phyloP scores from a whole-genome alignment of 2,113 vertebrate species.

The Microcebus lehilahytsara region DNA sequence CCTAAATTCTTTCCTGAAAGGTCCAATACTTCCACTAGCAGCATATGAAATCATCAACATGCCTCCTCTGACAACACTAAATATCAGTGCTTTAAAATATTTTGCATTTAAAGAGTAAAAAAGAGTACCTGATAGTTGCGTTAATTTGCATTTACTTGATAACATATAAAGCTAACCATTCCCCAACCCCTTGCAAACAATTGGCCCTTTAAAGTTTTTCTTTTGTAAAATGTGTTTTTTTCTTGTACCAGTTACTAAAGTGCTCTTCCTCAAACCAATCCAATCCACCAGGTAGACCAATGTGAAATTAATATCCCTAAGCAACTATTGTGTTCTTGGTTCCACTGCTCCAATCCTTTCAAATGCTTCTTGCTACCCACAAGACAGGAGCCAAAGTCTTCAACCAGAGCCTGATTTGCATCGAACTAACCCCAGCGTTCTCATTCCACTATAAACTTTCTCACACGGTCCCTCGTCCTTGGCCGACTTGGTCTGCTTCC shows the following conservation, averaged over 20 bases:
- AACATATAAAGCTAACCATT: not conserved
- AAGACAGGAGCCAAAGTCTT: not conserved
- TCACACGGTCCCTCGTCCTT: not conserved
- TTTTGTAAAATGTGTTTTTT: constrained; percentile 19
- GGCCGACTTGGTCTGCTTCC: not conserved
- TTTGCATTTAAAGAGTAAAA: not conserved
- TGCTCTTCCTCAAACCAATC: not conserved
- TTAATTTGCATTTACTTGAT: constrained; percentile 9
- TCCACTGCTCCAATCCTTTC: not conserved
- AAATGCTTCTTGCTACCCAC: not conserved
- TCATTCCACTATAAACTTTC: not conserved
- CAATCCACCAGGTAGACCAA: not conserved
- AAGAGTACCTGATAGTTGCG: not conserved
- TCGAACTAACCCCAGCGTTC: not conserved
- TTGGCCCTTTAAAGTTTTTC: not conserved
- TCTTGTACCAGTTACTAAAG: not conserved
- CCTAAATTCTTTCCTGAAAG: constrained; percentile 19
- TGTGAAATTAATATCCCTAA: not conserved
- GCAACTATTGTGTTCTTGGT: not conserved
- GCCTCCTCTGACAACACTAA: not conserved
- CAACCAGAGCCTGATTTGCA: not conserved
- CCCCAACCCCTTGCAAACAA: not conserved
- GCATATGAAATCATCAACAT: not conserved
- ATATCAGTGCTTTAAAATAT: not conserved
- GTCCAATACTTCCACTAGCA: not conserved